phyloP scores from a whole-genome alignment of 2,113 vertebrate genomes.

The Chitala chitala region DNA sequence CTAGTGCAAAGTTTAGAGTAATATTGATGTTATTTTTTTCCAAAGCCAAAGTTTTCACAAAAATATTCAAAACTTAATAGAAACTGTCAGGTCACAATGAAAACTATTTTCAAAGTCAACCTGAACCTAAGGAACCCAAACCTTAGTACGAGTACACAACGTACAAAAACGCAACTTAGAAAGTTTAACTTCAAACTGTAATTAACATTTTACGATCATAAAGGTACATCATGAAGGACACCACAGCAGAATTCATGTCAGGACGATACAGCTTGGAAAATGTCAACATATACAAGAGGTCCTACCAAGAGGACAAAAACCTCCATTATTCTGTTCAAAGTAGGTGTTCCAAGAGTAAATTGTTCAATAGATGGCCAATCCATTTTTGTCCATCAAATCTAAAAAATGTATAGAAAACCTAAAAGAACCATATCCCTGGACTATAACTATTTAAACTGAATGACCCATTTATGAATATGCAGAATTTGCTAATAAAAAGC shows the following conservation, averaged over 20 bases:
- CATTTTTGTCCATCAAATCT: neutral
- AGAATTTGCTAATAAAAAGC: neutral
- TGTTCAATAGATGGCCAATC: neutral
- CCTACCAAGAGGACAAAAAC: neutral
- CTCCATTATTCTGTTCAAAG: neutral
- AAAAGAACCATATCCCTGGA: neutral
- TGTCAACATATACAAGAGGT: neutral
- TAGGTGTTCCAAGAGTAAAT: neutral
- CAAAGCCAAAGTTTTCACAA: no score
- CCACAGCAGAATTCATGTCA: constrained; percentile 8
- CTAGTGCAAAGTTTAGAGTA: no score
- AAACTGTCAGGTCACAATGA: no score
- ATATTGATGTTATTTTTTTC: no score
- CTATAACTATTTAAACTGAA: neutral
- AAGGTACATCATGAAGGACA: constrained; percentile 5
- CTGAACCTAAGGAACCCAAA: neutral
- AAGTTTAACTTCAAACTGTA: constrained; percentile 15
- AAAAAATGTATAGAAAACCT: neutral
- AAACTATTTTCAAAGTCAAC: neutral
- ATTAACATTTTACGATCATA: constrained; percentile 13
- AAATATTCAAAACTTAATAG: no score
- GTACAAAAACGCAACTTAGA: neutral
- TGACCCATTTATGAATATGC: constrained; percentile 1
- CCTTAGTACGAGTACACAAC: neutral
- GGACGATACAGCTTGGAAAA: constrained; percentile 6